Evolutionary conservation across 2,797 vertebrate species (phyloP).

Genomic region (Myotis planiceps): DNA sequence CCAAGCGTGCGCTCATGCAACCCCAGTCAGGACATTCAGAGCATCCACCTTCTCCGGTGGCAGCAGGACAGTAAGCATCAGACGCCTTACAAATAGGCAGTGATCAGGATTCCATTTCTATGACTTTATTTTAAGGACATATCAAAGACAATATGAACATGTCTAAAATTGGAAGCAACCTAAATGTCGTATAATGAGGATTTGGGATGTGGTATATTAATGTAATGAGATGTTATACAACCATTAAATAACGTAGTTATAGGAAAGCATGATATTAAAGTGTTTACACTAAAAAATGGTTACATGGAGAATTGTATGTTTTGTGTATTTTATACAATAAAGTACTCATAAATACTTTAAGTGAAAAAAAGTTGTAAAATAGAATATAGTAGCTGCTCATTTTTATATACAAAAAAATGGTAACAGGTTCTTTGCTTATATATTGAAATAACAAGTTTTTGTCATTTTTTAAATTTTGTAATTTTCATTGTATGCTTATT

Average conservation of each 20-base stretch:
- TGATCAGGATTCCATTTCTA: not conserved
- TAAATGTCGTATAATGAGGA: not conserved
- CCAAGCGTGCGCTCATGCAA: not conserved
- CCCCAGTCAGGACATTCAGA: no score
- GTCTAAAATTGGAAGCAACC: not conserved
- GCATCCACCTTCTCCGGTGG: not conserved
- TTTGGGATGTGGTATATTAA: not conserved
- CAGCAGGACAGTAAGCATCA: not conserved
- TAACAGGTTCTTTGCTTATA: not conserved
- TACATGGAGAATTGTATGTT: not conserved
- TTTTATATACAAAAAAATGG: not conserved
- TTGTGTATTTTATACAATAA: not conserved
- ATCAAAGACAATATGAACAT: not conserved
- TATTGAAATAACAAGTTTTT: not conserved
- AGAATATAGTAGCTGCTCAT: not conserved
- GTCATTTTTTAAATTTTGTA: conserved; percentile 12
- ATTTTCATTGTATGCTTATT: not conserved
- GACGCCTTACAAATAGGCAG: not conserved
- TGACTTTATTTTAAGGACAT: conserved; percentile 31
- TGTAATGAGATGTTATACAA: not conserved
- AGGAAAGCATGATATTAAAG: not conserved
- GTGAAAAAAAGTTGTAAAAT: conserved; percentile 34
- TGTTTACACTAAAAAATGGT: not conserved
- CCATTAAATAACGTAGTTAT: not conserved
- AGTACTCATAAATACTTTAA: conserved; percentile 25